These are phyloP conservation scores for Athalia rosae DNA, from an alignment of 2,888 invertebrate species.

Conservation along the genomic window DNA sequence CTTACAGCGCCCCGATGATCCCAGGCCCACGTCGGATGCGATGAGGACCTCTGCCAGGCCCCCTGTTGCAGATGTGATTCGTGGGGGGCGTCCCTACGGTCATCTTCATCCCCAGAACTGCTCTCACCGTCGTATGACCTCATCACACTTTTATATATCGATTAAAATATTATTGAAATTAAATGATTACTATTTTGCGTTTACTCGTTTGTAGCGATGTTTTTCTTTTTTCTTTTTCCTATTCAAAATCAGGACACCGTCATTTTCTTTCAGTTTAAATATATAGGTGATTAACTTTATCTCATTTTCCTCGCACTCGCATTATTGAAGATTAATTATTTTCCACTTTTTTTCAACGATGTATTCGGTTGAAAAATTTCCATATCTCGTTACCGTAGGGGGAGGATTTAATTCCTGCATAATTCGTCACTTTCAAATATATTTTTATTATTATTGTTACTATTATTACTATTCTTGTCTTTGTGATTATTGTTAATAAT, in stretches of 20 bases:
- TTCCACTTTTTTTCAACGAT: too few species aligned
- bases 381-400: too few species aligned
- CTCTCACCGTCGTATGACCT: constrained; percentile 72
- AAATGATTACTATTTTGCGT: neutral
- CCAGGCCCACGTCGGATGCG: constrained; percentile 71
- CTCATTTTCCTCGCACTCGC: neutral
- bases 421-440: too few species aligned
- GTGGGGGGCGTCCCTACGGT: constrained; percentile 66
- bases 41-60: constrained; percentile 67
- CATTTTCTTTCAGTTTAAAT: neutral
- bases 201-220: neutral
- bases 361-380: too few species aligned
- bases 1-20: constrained; percentile 67
- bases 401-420: too few species aligned
- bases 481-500: neutral
- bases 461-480: too few species aligned
- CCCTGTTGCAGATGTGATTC: constrained; percentile 66
- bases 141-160: constrained; percentile 54
- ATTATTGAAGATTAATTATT: too few species aligned
- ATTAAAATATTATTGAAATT: neutral
- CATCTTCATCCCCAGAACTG: constrained; percentile 71
- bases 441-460: too few species aligned
- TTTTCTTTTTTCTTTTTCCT: neutral
- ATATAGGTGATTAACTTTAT: neutral
- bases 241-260: neutral